A percentile compares a stretch with the other conserved stretches of the same genome.
Conservation (phyloP, 2,797 vertebrate genomes). For the Lepilemur septentrionalis region DNA sequence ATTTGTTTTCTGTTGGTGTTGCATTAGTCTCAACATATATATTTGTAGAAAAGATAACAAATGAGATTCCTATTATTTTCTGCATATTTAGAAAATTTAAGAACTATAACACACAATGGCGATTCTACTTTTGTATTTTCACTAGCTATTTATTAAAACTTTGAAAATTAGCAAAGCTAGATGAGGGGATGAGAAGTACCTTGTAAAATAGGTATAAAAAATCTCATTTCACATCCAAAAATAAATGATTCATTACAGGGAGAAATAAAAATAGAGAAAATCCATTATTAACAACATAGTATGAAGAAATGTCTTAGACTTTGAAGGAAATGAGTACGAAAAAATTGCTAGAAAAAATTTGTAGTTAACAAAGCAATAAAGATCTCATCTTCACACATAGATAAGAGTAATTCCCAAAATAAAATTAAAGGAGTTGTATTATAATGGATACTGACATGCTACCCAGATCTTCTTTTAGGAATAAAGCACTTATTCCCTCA, state of each 20-base stretch:
- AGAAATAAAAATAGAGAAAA: constrained; percentile 55
- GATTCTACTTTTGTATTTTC: neutral
- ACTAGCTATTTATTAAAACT: neutral
- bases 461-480: neutral
- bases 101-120: neutral
- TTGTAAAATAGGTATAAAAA: constrained; percentile 22
- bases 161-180: neutral
- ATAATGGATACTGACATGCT: neutral
- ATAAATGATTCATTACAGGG: constrained; percentile 42
- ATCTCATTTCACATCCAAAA: neutral
- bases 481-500: neutral
- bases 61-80: neutral
- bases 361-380: neutral
- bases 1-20: neutral
- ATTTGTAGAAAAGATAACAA: neutral
- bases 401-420: neutral
- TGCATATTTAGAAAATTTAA: neutral
- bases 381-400: neutral
- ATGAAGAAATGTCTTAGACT: constrained; percentile 10
- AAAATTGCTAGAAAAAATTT: neutral
- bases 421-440: neutral
- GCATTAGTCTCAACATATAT: neutral
- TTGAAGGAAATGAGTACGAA: constrained; percentile 24
- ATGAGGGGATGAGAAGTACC: neutral
- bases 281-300: constrained; percentile 53